Evolutionary conservation across 1,140 invertebrate species (phyloP).

Genomic region (Atta texana): DNA sequence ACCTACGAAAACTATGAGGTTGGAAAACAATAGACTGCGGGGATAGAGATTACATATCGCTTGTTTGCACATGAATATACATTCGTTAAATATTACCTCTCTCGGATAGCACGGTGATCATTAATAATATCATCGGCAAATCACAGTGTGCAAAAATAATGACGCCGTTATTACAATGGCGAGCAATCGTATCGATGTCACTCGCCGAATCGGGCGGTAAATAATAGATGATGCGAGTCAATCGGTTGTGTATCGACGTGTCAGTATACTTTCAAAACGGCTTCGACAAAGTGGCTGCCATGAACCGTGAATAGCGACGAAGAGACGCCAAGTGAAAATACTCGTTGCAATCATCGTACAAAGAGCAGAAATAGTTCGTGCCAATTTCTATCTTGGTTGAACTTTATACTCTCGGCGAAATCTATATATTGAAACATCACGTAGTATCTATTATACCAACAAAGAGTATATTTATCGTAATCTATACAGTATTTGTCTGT

Average conservation of each 20-base stretch:
- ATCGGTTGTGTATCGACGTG: conserved; percentile 52
- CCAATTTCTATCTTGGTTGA: conserved; percentile 30
- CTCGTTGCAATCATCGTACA: conserved; percentile 23
- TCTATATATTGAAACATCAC: neutral
- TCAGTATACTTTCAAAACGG: conserved; percentile 51
- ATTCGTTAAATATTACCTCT: conserved; percentile 56
- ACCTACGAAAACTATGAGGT: conserved; percentile 12
- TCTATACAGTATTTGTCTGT: conserved; percentile 19
- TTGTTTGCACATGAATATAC: conserved; percentile 43
- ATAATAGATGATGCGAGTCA: conserved; percentile 59
- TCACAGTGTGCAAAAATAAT: conserved; percentile 57
- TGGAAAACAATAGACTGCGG: conserved; percentile 3
- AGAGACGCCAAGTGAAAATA: conserved; percentile 47
- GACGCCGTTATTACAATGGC: conserved; percentile 50
- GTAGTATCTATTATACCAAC: neutral
- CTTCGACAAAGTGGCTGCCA: conserved; percentile 46
- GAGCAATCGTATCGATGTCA: conserved; percentile 56
- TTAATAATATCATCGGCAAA: conserved; percentile 59
- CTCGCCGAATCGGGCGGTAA: conserved; percentile 39
- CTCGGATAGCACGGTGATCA: conserved; percentile 31
- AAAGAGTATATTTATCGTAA: conserved; percentile 11
- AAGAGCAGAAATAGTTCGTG: conserved; percentile 28
- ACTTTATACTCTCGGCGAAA: conserved; percentile 16
- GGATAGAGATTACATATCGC: conserved; percentile 36
- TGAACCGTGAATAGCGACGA: conserved; percentile 48